Base-by-base conservation (phyloP, 2,797 vertebrate genomes). In the Phyllotis vaccarum region DNA sequence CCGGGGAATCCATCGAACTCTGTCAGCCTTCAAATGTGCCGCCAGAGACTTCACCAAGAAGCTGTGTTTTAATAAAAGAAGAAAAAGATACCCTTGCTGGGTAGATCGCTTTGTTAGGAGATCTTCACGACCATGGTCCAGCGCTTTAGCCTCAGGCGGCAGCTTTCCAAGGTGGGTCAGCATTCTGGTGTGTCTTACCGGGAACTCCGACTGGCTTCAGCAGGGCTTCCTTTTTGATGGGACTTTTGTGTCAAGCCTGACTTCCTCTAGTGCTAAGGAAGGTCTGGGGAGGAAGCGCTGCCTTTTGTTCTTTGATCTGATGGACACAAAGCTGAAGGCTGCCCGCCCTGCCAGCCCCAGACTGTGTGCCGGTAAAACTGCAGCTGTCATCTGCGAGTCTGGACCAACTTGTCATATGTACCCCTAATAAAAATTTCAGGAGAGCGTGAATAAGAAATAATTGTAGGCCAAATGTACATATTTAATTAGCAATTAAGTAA, bases 111-210 rank as follows among this genome's bases (percentile, higher is more conserved):
- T 94, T 95, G 97, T 96, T 91, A 95, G 96, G 83, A 86, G 89
- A 94, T 86, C 68, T 95, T 85, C 86, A 90, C 97, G 98, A 99
- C 98, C 98, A 99, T 99, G 99, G 99, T 99, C 97, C 99, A 99
- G 98, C 99, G 99, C 97, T 99, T 99, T 98, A 99, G 99, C 98
- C 99, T 99, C 90, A 98, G 99, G 96, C 98, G 99, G 98, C 99
- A 99, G 98, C 99, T 99, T 96, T 99, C 99, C 40, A 99, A 99
- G 99, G 99, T 99, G 99, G 99, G 99, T 98, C 81, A 89, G 94
- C 34, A 64, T 85, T 66, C 68, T 21, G 74, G 79, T 78, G 64
- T 86, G 75, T 80, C 2, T 49, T 86, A 81, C 37, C 22, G 82
- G 92, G 70, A 87, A 91, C 54, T 86, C 93, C 91, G 78, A 27